Conservation (phyloP, 2,888 invertebrate genomes). For the Sarcophaga carnaria region DNA sequence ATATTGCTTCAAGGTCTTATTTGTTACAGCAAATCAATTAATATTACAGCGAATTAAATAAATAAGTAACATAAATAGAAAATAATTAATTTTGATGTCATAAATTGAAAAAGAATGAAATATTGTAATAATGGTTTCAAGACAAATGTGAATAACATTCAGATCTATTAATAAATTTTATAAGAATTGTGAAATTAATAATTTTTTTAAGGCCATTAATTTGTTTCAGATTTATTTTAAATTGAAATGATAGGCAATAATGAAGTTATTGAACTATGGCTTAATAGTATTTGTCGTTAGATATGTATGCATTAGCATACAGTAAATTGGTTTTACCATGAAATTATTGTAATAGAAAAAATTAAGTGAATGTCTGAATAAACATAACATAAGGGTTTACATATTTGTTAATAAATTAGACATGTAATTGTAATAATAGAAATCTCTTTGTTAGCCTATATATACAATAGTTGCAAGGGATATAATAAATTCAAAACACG, state of each 20-base stretch:
- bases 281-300: constrained; percentile 36
- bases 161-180: too few relatives aligned
- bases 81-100: too few relatives aligned
- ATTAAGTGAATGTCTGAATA: neutral
- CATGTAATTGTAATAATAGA: constrained; percentile 19
- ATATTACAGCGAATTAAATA: too few relatives aligned
- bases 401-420: constrained; percentile 15
- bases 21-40: too few relatives aligned
- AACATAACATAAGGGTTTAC: neutral
- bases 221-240: constrained; percentile 41
- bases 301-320: constrained; percentile 29
- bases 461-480: neutral
- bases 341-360: constrained; percentile 25
- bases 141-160: too few relatives aligned
- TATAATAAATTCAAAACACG: constrained; percentile 2
- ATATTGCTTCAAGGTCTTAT: too few relatives aligned
- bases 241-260: constrained; percentile 8
- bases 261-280: constrained; percentile 35
- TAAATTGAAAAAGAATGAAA: too few relatives aligned
- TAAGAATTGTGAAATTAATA: too few relatives aligned
- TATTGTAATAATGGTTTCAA: too few relatives aligned
- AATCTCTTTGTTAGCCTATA: neutral
- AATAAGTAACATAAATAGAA: neutral
- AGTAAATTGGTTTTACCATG: constrained; percentile 59
- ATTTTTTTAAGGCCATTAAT: constrained; percentile 12